Evolutionary conservation across 2,797 vertebrate species (phyloP), one percentile per base, ranked within the genome.

Genomic region (Odontamblyopus rebecca): DNA sequence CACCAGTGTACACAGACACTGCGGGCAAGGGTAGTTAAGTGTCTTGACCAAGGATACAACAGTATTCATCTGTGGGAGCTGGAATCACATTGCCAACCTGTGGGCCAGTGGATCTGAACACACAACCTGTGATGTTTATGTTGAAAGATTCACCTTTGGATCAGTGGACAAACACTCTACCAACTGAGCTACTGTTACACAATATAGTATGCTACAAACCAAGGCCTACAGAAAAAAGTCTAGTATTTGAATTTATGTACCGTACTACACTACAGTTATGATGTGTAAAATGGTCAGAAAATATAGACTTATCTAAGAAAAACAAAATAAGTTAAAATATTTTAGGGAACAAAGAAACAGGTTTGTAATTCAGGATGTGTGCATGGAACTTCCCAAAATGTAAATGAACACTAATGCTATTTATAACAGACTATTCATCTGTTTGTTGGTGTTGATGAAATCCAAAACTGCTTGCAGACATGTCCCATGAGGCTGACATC

Each of bases 391-490:
- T 68, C 51, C 29, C 19, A n/a, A 30, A 67, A 44, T 15, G n/a
- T 65, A 35, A n/a, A 65, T 23, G 3, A 16, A n/a, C 41, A 27
- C 44, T 15, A 53, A 30, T 16, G 54, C 65, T 27, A 61, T 5
- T 3, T 85, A 82, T 78, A 51, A 68, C 65, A 67, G 60, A 50
- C 1, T 85, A 83, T 85, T 84, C 27, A 30, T 60, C 57, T 86
- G 81, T 75, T 69, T 13, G 53, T 75, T 68, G 73, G 71, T 79
- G 82, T 88, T 82, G 86, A 75, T 79, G 78, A 85, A 85, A 86
- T 82, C 67, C 70, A 83, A 85, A 74, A 79, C 77, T 74, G 67
- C 72, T 61, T 70, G 61, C 71, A 74, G 67, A 84, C 48, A 73
- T 60, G 63, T 81, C 48, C 48, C 32, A 38, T 35, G 67, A 66